phyloP scores from a whole-genome alignment of 2,797 vertebrate species.

The Microcaecilia unicolor region DNA sequence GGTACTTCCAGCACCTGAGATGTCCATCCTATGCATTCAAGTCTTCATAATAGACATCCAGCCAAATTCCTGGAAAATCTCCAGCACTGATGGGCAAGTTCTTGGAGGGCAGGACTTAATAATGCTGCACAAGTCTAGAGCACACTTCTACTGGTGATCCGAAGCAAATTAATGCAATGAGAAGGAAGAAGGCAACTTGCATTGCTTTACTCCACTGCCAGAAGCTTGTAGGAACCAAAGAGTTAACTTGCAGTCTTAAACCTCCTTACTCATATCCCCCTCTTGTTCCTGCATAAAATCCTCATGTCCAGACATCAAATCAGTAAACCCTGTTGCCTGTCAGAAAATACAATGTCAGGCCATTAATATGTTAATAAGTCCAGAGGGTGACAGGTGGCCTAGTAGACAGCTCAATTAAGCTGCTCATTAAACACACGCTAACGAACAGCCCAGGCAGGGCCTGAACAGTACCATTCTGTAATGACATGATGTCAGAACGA shows the following conservation, averaged over 20 bases:
- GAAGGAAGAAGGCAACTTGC: constrained; percentile 21
- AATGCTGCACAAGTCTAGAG: constrained; percentile 45
- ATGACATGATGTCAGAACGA: constrained; percentile 95
- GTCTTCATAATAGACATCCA: too few relatives aligned
- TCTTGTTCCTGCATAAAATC: constrained; percentile 70
- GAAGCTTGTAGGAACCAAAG: constrained; percentile 60
- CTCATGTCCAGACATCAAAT: constrained; percentile 74
- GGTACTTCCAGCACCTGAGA: too few relatives aligned
- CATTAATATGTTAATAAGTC: constrained; percentile 99
- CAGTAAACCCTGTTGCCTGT: constrained; percentile 82
- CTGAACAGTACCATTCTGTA: constrained; percentile 86
- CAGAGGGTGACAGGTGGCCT: constrained; percentile 96
- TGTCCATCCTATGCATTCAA: too few relatives aligned
- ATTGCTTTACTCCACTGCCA: constrained; percentile 16
- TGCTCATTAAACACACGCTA: constrained; percentile 99
- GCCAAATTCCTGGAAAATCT: too few relatives aligned
- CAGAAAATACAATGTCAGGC: constrained; percentile 92
- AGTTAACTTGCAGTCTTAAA: constrained; percentile 67
- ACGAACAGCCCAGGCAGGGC: constrained; percentile 87
- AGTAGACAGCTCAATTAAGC: constrained; percentile 99
- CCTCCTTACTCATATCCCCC: constrained; percentile 60
- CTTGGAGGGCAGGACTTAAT: not conserved
- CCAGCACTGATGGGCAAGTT: not conserved
- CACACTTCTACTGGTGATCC: constrained; percentile 21
- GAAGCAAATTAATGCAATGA: constrained; percentile 22